A percentile compares a stretch with the other conserved stretches of the same genome.
These are phyloP conservation scores for Upupa epops DNA, from an alignment of 2,113 vertebrate species.

Conservation along the genomic window DNA sequence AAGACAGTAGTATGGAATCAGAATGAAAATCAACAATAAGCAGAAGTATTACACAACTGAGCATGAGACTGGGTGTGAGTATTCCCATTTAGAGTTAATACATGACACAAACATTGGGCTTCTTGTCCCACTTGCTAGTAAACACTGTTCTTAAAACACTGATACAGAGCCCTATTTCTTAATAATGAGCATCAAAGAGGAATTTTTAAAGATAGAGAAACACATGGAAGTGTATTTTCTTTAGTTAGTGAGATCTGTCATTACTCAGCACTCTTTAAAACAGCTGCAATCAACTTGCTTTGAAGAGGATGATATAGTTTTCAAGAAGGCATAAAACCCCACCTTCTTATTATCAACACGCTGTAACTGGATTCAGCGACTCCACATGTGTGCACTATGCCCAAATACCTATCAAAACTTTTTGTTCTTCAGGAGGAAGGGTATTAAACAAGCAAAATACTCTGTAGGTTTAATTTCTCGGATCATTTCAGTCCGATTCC, in stretches of 20 bases:
- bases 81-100: neutral
- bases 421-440: neutral
- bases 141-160: neutral
- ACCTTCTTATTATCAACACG: neutral
- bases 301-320: neutral
- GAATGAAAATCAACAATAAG: neutral
- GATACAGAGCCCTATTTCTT: neutral
- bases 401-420: neutral
- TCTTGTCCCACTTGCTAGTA: neutral
- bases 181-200: neutral
- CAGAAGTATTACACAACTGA: neutral
- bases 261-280: neutral
- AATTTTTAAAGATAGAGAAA: neutral
- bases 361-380: neutral
- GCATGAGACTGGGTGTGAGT: neutral
- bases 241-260: neutral
- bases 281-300: neutral
- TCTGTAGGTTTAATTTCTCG: neutral
- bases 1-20: neutral
- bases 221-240: neutral
- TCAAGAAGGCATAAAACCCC: neutral
- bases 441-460: neutral
- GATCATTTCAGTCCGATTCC: neutral
- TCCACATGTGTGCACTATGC: neutral
- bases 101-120: neutral